These are phyloP conservation scores for Psophia crepitans DNA, from an alignment of 2,113 vertebrate species.

Conservation along the genomic window DNA sequence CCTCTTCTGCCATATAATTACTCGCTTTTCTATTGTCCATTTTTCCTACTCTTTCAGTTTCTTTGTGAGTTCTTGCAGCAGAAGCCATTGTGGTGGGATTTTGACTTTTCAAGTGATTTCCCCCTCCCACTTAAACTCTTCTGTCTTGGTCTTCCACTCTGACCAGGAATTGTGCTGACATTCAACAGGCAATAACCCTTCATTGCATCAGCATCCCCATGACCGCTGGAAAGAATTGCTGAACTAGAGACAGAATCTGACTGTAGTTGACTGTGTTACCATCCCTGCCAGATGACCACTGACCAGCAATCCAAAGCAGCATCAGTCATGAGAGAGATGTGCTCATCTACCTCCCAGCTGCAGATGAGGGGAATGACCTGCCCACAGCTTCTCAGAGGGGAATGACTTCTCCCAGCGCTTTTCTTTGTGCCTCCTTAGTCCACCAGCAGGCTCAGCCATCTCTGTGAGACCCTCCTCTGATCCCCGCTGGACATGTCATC, in stretches of 20 bases:
- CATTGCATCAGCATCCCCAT: background rate
- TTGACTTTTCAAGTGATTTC: background rate
- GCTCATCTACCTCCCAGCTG: background rate
- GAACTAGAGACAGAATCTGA: background rate
- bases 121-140: background rate
- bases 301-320: background rate
- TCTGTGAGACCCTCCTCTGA: background rate
- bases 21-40: background rate
- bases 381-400: background rate
- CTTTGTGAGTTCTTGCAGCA: background rate
- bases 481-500: background rate
- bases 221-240: background rate
- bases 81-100: background rate
- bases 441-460: background rate
- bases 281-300: background rate
- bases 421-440: background rate
- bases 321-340: background rate
- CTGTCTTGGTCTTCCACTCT: background rate
- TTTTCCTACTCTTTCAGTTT: background rate
- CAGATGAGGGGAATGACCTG: background rate
- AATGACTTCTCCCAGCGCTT: background rate
- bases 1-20: background rate
- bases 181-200: background rate
- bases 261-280: background rate
- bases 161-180: background rate